Percentiles rank a stretch among this genome's conserved stretches.
Evolutionary conservation across 2,797 vertebrate genomes (phyloP).

Genomic region (Macropus fuliginosus): DNA sequence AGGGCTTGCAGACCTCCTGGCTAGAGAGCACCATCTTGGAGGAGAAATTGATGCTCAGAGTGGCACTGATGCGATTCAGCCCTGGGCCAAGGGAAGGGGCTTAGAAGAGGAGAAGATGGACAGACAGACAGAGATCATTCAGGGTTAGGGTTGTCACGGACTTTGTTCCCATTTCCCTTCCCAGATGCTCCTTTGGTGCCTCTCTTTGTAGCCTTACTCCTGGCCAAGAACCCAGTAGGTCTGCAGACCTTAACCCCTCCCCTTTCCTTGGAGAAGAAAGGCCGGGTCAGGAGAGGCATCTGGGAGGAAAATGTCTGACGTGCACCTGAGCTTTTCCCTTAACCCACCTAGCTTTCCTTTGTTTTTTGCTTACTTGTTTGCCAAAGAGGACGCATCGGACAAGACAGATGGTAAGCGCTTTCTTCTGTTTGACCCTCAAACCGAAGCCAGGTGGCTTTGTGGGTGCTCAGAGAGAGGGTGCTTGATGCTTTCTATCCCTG

Average conservation of each 20-base stretch:
- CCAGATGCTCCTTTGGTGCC: no score
- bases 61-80: no score
- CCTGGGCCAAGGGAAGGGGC: no score
- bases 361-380: slow-evolving; percentile 88
- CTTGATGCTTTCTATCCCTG: slow-evolving; percentile 71
- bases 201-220: not conserved
- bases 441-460: slow-evolving; percentile 56
- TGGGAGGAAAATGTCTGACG: not conserved
- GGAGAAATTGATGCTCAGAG: no score
- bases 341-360: slow-evolving; percentile 87
- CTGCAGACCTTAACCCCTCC: not conserved
- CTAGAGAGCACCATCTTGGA: no score
- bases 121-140: no score
- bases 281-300: not conserved
- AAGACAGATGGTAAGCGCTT: slow-evolving; percentile 98
- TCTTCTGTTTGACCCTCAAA: slow-evolving; percentile 80
- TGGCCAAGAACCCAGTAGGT: not conserved
- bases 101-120: no score
- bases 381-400: slow-evolving; percentile 99
- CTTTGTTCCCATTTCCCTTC: no score
- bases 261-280: not conserved
- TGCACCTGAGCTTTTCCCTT: slow-evolving; percentile 71
- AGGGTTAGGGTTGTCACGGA: no score
- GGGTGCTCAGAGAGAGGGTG: not conserved
- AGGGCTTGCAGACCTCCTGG: no score